These are phyloP conservation scores for Globodera ellingtonae DNA, from an alignment of 1,140 invertebrate species.

Conservation along the genomic window DNA sequence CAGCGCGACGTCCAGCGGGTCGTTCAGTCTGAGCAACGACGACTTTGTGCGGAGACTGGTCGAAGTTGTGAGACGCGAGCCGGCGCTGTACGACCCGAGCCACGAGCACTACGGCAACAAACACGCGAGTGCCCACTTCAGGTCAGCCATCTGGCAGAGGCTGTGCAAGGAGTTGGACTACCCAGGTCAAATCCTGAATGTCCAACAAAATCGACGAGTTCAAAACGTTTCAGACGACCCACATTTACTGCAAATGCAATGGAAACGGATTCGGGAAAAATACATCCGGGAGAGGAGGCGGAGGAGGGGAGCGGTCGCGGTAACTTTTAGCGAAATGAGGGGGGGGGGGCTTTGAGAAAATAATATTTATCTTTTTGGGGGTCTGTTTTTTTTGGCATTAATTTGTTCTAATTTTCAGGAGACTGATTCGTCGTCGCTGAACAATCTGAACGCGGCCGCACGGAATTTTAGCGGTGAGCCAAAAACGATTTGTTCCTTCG, in stretches of 20 bases:
- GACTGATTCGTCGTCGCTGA: neutral
- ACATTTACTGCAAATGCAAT: slow-evolving; percentile 46
- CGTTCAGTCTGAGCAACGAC: slow-evolving; percentile 7
- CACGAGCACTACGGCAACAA: slow-evolving; percentile 53
- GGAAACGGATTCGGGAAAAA: slow-evolving; percentile 47
- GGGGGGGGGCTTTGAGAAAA: no score
- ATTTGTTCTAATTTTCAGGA: neutral
- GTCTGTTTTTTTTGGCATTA: neutral
- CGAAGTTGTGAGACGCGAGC: slow-evolving; percentile 41
- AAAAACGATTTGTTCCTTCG: neutral
- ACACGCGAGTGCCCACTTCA: slow-evolving; percentile 41
- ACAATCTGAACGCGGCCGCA: no score
- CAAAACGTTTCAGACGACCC: slow-evolving; percentile 30
- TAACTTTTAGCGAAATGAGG: neutral
- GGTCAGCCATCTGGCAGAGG: slow-evolving; percentile 37
- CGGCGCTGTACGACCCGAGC: slow-evolving; percentile 49
- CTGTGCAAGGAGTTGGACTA: slow-evolving; percentile 48
- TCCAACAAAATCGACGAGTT: no score
- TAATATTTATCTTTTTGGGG: neutral
- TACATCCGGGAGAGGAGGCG: slow-evolving; percentile 45
- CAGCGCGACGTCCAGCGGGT: neutral
- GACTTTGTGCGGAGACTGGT: slow-evolving; percentile 36
- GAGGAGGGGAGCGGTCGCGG: slow-evolving; percentile 4
- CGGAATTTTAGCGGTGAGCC: neutral
- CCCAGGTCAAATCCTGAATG: slow-evolving; percentile 22